Percentiles rank a stretch among this genome's conserved stretches.
These are phyloP conservation scores for Cheirogaleus medius DNA, from an alignment of 2,113 vertebrate genomes.

Conservation along the genomic window DNA sequence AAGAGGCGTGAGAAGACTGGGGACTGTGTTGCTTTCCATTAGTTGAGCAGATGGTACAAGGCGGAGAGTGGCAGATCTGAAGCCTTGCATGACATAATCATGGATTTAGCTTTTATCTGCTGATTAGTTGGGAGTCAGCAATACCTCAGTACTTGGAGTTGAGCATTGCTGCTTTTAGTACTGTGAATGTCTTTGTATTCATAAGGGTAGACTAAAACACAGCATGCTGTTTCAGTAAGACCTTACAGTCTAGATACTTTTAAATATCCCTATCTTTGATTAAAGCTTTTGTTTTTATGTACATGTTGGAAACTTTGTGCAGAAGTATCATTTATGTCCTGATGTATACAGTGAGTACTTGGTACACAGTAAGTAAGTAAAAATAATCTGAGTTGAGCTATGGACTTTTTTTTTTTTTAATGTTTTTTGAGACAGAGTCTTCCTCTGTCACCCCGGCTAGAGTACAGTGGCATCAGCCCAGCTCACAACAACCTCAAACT, in stretches of 20 bases:
- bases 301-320: neutral
- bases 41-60: neutral
- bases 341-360: neutral
- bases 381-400: neutral
- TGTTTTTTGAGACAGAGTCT: too few species aligned
- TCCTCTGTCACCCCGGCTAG: too few species aligned
- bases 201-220: neutral
- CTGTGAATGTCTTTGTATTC: neutral
- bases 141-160: neutral
- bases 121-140: neutral
- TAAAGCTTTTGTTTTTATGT: neutral
- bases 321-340: neutral
- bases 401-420: neutral
- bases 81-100: neutral
- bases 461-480: too few species aligned
- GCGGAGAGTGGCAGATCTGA: neutral
- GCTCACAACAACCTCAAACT: too few species aligned
- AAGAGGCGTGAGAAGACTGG: neutral
- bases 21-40: neutral
- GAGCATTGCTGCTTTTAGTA: neutral
- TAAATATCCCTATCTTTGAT: neutral
- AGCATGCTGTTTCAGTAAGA: neutral
- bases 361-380: neutral
- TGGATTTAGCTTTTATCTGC: neutral
- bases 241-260: neutral